These are phyloP conservation scores for Dermatemys mawii DNA, from an alignment of 2,113 vertebrate genomes.

Conservation along the genomic window DNA sequence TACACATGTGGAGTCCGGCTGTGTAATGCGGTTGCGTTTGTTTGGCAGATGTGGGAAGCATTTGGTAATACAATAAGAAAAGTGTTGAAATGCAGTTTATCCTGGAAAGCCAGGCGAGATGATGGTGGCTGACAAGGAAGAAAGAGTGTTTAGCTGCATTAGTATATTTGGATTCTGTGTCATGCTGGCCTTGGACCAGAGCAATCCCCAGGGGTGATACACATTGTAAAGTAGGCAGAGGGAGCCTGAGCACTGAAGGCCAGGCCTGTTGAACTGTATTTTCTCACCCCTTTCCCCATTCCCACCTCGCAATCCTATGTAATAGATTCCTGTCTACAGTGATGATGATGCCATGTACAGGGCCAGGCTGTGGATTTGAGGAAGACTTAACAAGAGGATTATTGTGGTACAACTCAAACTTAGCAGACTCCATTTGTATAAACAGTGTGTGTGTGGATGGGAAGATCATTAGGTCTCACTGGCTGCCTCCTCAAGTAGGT, in stretches of 20 bases:
- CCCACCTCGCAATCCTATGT: not conserved
- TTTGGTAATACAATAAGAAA: not conserved
- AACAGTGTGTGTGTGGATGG: not conserved
- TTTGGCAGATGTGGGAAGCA: not conserved
- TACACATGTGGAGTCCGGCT: not conserved
- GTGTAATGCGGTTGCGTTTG: not conserved
- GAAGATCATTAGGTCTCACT: not conserved
- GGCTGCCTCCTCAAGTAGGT: not conserved
- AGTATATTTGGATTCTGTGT: not conserved
- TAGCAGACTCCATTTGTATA: not conserved
- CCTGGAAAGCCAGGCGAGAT: not conserved
- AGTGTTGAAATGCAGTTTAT: not conserved
- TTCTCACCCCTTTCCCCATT: not conserved
- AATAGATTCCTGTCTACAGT: not conserved
- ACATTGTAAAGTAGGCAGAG: not conserved
- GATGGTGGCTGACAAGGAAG: not conserved
- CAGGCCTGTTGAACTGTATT: not conserved
- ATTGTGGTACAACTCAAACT: not conserved
- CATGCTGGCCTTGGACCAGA: not conserved
- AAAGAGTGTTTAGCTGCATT: not conserved
- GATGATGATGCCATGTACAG: fast-evolving
- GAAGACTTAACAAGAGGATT: not conserved
- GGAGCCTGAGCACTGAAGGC: not conserved
- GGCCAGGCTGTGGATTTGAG: not conserved
- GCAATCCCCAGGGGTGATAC: not conserved